Conservation (phyloP, 2,888 invertebrate genomes). For the Trimorus sp. region DNA sequence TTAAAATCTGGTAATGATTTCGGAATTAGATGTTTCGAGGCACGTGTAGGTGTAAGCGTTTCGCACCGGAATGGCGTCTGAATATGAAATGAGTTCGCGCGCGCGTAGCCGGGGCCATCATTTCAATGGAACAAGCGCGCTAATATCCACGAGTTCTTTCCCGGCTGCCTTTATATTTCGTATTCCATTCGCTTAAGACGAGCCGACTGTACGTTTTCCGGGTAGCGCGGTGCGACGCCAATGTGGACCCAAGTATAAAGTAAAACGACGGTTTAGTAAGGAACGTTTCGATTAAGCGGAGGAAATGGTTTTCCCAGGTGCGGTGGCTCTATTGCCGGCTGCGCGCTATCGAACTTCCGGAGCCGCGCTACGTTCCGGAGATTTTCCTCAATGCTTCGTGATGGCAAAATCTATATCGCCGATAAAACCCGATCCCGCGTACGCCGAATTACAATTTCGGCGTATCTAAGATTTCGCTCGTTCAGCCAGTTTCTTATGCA, state of each 20-base stretch:
- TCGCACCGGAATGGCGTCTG: conserved; percentile 14
- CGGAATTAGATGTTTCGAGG: background rate
- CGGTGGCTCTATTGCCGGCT: conserved; percentile 74
- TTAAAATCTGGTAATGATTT: conserved; percentile 2
- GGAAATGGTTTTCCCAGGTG: conserved; percentile 79
- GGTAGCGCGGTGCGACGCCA: conserved; percentile 32
- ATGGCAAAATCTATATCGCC: conserved; percentile 56
- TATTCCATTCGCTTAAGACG: conserved; percentile 66
- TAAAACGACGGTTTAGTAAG: conserved; percentile 66
- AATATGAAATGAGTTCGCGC: conserved; percentile 38
- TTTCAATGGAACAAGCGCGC: conserved; percentile 37
- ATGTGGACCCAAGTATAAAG: conserved; percentile 54
- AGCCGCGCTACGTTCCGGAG: conserved; percentile 52
- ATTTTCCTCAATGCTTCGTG: conserved; percentile 57
- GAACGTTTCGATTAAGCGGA: conserved; percentile 78
- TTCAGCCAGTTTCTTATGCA: background rate
- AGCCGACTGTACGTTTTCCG: conserved; percentile 68
- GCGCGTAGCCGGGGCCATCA: conserved; percentile 22
- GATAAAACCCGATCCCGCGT: conserved; percentile 35
- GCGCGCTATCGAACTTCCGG: conserved; percentile 71
- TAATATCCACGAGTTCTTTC: conserved; percentile 47
- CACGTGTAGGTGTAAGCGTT: background rate
- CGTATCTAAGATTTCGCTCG: conserved; percentile 37
- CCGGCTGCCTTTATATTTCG: conserved; percentile 54
- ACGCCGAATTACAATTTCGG: conserved; percentile 40